A percentile compares a stretch with the other conserved stretches of the same genome.
phyloP scores from a whole-genome alignment of 2,113 vertebrate species.

The Eudyptes chrysolophus region DNA sequence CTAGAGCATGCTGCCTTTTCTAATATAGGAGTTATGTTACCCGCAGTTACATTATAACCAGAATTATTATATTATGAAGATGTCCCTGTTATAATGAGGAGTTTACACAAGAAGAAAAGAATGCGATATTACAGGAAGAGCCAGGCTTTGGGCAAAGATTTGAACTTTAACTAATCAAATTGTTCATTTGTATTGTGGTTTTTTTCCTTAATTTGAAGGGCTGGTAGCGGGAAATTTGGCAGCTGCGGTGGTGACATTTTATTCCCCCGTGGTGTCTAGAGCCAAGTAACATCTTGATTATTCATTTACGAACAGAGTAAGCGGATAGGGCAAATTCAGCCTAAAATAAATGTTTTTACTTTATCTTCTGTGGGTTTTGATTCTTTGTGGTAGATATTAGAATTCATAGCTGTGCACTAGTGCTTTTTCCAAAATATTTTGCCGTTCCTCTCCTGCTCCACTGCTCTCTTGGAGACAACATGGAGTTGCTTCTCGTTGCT shows the following conservation, averaged over 20 bases:
- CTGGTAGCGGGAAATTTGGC: conserved; percentile 58
- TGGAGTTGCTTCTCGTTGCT: background rate
- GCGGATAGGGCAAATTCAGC: conserved; percentile 5
- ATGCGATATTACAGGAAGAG: conserved; percentile 82
- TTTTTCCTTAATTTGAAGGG: conserved; percentile 67
- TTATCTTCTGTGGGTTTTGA: background rate
- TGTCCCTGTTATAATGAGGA: conserved; percentile 85
- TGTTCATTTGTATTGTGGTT: conserved; percentile 70
- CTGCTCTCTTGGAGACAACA: rapidly evolving
- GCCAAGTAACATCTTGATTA: conserved; percentile 66
- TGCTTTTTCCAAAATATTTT: background rate
- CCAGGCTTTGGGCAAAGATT: conserved; percentile 70
- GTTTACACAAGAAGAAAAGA: conserved; percentile 80
- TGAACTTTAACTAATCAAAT: conserved; percentile 87
- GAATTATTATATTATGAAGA: conserved; percentile 86
- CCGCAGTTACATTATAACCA: conserved; percentile 81
- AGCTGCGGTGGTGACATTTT: conserved; percentile 71
- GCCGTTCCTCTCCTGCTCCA: background rate
- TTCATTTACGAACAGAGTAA: conserved; percentile 45
- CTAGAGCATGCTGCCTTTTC: conserved; percentile 78
- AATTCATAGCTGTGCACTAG: background rate
- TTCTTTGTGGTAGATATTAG: background rate
- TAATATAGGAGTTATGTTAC: conserved; percentile 84
- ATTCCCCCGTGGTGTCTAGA: conserved; percentile 57
- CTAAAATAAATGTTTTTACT: conserved; percentile 36